Evolutionary conservation across 2,113 vertebrate genomes (phyloP).

Genomic region (Crotophaga sulcirostris): DNA sequence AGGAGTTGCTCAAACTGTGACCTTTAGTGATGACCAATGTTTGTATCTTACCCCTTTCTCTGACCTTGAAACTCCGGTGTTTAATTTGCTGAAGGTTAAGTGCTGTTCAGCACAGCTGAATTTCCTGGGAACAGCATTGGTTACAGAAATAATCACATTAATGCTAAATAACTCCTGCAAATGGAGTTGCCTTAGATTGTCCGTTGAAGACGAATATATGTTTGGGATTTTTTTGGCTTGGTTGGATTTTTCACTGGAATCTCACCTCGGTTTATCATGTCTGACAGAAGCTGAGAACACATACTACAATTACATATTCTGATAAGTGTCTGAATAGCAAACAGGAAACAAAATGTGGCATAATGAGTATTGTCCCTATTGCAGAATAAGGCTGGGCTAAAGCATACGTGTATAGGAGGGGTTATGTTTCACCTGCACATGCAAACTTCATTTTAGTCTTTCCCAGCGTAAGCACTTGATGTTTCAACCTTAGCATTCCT

Average conservation of each 20-base stretch:
- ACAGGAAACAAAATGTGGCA: not conserved
- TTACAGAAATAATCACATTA: not conserved
- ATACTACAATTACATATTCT: not conserved
- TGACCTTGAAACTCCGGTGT: not conserved
- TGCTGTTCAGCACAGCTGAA: not conserved
- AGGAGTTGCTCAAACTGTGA: not conserved
- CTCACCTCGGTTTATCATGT: not conserved
- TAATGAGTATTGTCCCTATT: not conserved
- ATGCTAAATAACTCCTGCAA: not conserved
- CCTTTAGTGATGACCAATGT: not conserved
- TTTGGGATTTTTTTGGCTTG: not conserved
- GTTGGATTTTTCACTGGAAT: not conserved
- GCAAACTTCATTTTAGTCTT: not conserved
- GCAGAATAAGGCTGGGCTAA: not conserved
- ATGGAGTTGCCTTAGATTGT: not conserved
- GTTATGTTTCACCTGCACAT: not conserved
- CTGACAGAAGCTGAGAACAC: not conserved
- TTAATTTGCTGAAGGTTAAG: not conserved
- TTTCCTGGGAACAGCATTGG: not conserved
- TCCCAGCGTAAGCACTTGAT: not conserved
- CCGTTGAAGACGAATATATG: not conserved
- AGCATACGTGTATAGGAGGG: fast-evolving
- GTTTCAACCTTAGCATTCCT: not conserved
- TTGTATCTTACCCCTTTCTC: not conserved
- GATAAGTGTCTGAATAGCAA: not conserved